Base-by-base conservation (phyloP, 2,888 invertebrate genomes). In the Chironomus riparius region DNA sequence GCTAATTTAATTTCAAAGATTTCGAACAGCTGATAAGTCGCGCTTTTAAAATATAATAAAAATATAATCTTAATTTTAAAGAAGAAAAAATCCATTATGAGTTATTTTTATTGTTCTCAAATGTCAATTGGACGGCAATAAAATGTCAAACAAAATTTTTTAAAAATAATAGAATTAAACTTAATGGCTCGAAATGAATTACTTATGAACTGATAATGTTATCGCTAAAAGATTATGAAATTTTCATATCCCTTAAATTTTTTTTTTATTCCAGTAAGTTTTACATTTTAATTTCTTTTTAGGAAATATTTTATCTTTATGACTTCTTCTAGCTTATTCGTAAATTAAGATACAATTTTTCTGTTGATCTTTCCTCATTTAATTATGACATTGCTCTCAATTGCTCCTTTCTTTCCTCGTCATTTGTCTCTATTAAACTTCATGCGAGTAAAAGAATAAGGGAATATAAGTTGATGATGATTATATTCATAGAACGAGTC, bases 181-280 rank as follows among this genome's bases (percentile, higher is more conserved):
- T 69, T 47, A 70, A 47, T 10, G 15, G 3, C 47, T 21, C 15
- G 6, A 18, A 70, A 24, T 70, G 48, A 70, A 70, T 70, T 50
- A 28, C 56, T 47, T 50, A n/a, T 38, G 15, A 70, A 47, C 70
- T 70, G 70, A 70, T 70, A 70, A 70, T 15, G 50, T 70, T 70
- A 48, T 70, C 50, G 62, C 22, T 12, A 15, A 62, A 15, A 38
- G 38, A 38, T 38, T 38, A 38, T 38, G 38, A 38, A 38, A 38
- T 38, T 38, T 38, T 38, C 38, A 38, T 38, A 10, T 38, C 38
- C 38, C 38, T 38, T 10, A 38, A 38, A 38, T 10, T 10, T 10
- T 10, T 38, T 7, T 10, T 7, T 38, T 10, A 38, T 38, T 38
- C 1, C 38, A 38, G 38, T 38, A 38, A 38, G 38, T 10, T 38